Conservation (phyloP, 2,888 invertebrate species). For the Trissolcus japonicus region DNA sequence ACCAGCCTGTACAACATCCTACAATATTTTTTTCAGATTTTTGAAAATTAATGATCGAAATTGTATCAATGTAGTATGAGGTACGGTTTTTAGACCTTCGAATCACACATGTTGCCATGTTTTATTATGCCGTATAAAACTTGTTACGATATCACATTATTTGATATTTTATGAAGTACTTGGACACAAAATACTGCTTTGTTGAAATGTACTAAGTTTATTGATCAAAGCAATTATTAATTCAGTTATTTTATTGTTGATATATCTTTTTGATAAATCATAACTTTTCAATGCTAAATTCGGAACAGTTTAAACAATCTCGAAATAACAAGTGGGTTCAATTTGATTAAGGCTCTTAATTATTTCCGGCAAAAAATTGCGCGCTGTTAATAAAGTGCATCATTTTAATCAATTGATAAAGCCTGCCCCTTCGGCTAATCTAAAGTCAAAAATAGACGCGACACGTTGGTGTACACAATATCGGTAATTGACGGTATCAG, state of each 20-base stretch:
- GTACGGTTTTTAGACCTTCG: conserved; percentile 24
- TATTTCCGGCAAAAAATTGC: no score
- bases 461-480: conserved; percentile 44
- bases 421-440: conserved; percentile 30
- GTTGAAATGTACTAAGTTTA: conserved; percentile 25
- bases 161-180: conserved; percentile 40
- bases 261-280: no score
- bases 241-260: background rate
- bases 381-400: no score
- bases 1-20: no score
- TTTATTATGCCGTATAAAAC: conserved; percentile 31
- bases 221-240: conserved; percentile 13
- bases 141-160: conserved; percentile 40
- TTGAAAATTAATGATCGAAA: no score
- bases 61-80: no score
- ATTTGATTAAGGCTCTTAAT: no score
- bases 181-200: conserved; percentile 27
- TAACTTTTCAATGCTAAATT: no score
- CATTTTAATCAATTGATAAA: conserved; percentile 23
- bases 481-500: conserved; percentile 43
- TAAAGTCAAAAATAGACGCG: conserved; percentile 20
- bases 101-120: conserved; percentile 32
- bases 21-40: no score
- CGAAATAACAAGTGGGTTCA: no score
- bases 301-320: no score